Evolutionary conservation across 1,140 invertebrate genomes (phyloP), one percentile per base, ranked within the genome.

Genomic region (Tetramorium alpestre): DNA sequence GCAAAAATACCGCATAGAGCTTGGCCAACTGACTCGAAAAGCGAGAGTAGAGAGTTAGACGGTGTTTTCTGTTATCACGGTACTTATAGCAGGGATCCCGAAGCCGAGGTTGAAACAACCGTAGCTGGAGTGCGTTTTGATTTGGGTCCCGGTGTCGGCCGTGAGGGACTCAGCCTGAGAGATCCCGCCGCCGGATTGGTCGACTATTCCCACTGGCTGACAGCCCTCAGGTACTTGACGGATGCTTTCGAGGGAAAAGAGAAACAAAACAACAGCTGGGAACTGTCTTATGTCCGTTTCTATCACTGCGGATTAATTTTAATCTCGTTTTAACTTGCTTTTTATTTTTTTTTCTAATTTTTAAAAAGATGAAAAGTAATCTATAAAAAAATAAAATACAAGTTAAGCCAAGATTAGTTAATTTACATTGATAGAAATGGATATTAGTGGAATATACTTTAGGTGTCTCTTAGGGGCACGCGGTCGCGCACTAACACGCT

Each of bases 191-290:
- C 95, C 91, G 95, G 95, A 95, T 93, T 95, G 90, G 94, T 96
- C 94, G 94, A 95, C 94, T 96, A 96, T 95, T 95, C 94, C 93
- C 94, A 96, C 92, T 96, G 95, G 95, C 94, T 95, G 91, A 95
- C 92, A 92, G 94, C 95, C 94, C 94, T 95, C 94, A 95, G 95
- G 95, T 95, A 95, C 92, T 93, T 93, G 76, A 91, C 91, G 92
- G 93, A 93, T 92, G 92, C 93, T 94, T 94, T 92, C 92, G 92
- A 92, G 87, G 91, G 87, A 82, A 81, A 70, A 85, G 88, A 60
- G 25, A 88, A 67, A 38, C 58, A 72, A 64, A 75, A 70, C 47
- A 72, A 49, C 69, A 41, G 78, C 44, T 84, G 80, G 80, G 80
- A 41, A 47, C 56, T 87, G 82, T 77, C 73, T 80, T 33, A 33